phyloP scores from a whole-genome alignment of 2,888 invertebrate genomes.

The Cybosia mesomella region DNA sequence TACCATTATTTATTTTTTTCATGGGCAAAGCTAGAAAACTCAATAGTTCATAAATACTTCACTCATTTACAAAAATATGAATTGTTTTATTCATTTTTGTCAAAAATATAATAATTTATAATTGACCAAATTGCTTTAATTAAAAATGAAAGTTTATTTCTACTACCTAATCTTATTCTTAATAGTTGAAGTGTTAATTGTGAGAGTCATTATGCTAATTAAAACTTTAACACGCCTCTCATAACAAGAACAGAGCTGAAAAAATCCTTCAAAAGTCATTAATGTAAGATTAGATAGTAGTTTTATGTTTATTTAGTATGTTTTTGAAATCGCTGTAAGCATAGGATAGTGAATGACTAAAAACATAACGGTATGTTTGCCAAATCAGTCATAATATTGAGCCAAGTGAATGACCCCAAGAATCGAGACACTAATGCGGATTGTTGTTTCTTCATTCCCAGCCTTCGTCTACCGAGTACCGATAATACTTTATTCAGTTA shows the following conservation, averaged over 20 bases:
- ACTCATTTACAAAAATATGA: too few relatives aligned
- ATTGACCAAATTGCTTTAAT: neutral
- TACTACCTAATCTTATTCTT: constrained; percentile 8
- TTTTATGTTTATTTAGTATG: too few relatives aligned
- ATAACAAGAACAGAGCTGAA: neutral
- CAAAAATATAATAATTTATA: neutral
- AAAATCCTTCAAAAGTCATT: neutral
- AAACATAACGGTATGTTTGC: constrained; percentile 77
- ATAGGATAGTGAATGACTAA: constrained; percentile 56
- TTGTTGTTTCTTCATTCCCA: constrained; percentile 49
- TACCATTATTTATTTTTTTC: neutral
- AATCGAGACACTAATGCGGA: constrained; percentile 52
- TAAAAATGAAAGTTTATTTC: constrained; percentile 8
- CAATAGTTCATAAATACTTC: neutral
- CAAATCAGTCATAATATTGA: constrained; percentile 73
- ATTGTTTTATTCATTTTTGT: neutral
- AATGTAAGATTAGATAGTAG: neutral
- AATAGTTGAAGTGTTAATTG: neutral
- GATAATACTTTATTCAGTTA: constrained; percentile 23
- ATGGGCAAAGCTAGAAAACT: neutral
- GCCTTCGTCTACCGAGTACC: constrained; percentile 29
- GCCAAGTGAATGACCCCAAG: constrained; percentile 78
- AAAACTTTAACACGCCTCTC: neutral
- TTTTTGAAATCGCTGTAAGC: constrained; percentile 15
- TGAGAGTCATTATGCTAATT: constrained; percentile 3